phyloP scores from a whole-genome alignment of 37 sponge, comb jelly and placozoan genomes.

The Chondrilla cf. caribensis region DNA sequence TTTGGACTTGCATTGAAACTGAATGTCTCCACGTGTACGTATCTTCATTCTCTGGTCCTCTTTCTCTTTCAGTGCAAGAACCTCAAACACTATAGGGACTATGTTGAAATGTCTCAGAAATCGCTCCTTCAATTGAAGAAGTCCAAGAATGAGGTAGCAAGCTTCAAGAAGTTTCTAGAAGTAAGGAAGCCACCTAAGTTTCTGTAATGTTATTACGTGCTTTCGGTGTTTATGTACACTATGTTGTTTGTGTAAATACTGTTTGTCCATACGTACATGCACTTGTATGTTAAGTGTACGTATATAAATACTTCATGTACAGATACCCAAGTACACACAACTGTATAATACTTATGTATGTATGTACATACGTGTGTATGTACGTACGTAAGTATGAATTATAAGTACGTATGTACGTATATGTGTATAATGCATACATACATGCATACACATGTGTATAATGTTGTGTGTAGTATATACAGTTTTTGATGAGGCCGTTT shows the following conservation, averaged over 20 bases:
- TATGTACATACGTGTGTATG: not conserved
- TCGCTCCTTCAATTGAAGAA: conserved; percentile 51
- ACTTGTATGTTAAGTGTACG: not conserved
- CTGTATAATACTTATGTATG: not conserved
- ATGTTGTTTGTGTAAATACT: conserved; percentile 6
- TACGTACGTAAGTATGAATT: not conserved
- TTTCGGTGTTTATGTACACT: not conserved
- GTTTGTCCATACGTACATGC: not conserved
- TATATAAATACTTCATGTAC: too few species aligned
- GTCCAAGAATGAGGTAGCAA: conserved; percentile 28
- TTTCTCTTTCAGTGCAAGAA: conserved; percentile 66
- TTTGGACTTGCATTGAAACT: too few species aligned
- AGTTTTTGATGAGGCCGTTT: too few species aligned
- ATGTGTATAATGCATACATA: not conserved
- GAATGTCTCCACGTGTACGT: too few species aligned
- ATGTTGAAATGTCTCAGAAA: conserved; percentile 72
- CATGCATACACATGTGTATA: too few species aligned
- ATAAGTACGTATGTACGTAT: not conserved
- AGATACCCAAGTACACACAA: too few species aligned
- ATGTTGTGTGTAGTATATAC: too few species aligned
- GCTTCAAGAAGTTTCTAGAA: conserved; percentile 59
- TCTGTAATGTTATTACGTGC: too few species aligned
- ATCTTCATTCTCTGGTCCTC: not conserved
- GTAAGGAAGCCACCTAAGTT: too few species aligned
- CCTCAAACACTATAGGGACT: conserved; percentile 73